These are phyloP conservation scores for Willisornis vidua DNA, from an alignment of 2,113 vertebrate species.

Conservation along the genomic window DNA sequence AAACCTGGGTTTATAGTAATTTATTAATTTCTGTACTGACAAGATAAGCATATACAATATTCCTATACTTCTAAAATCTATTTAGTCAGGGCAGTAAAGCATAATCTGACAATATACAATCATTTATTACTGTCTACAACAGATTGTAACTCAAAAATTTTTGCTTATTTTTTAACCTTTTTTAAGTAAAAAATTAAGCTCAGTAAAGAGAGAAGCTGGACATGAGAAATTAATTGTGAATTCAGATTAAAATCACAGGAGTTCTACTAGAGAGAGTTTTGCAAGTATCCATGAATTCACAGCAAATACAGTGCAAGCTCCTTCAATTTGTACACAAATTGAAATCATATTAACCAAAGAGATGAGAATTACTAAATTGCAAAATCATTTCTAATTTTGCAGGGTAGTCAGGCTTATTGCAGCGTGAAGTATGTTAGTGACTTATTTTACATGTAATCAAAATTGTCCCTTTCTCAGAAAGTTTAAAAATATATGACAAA, in stretches of 20 bases:
- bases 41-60: not conserved
- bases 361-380: rapidly evolving
- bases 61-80: not conserved
- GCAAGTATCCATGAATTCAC: not conserved
- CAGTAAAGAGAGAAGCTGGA: not conserved
- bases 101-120: not conserved
- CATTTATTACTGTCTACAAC: not conserved
- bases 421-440: not conserved
- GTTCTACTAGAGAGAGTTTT: not conserved
- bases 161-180: not conserved
- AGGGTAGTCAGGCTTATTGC: not conserved
- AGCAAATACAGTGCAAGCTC: not conserved
- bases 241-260: not conserved
- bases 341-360: not conserved
- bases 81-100: not conserved
- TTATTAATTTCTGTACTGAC: not conserved
- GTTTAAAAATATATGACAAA: not conserved
- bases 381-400: not conserved
- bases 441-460: not conserved
- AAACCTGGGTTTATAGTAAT: not conserved
- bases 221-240: not conserved
- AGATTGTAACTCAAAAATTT: not conserved
- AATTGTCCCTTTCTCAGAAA: not conserved
- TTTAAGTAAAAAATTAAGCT: not conserved
- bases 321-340: not conserved